phyloP scores from a whole-genome alignment of 1,140 invertebrate genomes.

The Drosophila jambulina region DNA sequence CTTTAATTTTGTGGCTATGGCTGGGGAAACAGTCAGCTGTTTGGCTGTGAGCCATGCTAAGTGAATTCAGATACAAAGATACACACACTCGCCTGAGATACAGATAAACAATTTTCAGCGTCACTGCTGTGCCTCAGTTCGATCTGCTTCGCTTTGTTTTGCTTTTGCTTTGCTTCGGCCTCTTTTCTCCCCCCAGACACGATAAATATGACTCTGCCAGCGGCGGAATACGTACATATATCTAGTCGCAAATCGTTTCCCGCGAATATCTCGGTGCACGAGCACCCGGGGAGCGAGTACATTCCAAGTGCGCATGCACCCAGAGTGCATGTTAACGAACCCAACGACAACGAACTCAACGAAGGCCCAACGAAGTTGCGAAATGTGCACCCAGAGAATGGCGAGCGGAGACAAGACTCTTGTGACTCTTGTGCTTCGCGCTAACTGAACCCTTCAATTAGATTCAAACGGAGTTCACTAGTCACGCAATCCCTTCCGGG shows the following conservation, averaged over 20 bases:
- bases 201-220: slow-evolving; percentile 50
- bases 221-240: background rate
- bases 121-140: slow-evolving; percentile 19
- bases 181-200: slow-evolving; percentile 21
- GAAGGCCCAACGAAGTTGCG: slow-evolving; percentile 43
- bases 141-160: slow-evolving; percentile 20
- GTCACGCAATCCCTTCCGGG: slow-evolving; percentile 45
- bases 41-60: slow-evolving; percentile 38
- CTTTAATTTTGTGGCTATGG: background rate
- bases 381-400: slow-evolving; percentile 43
- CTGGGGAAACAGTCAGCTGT: slow-evolving; percentile 52
- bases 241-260: slow-evolving; percentile 51
- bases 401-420: slow-evolving; percentile 1
- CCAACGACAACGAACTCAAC: slow-evolving; percentile 36
- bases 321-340: slow-evolving; percentile 70
- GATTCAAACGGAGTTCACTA: slow-evolving; percentile 39
- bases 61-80: slow-evolving; percentile 28
- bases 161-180: slow-evolving; percentile 25
- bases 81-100: background rate
- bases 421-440: accelerated
- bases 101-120: slow-evolving; percentile 29
- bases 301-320: slow-evolving; percentile 72
- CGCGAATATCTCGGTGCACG: slow-evolving; percentile 68
- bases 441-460: slow-evolving; percentile 17
- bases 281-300: slow-evolving; percentile 64